A percentile compares a stretch with the other conserved stretches of the same genome.
Evolutionary conservation across 2,113 vertebrate species (phyloP).

Genomic region (Monarcha castaneiventris): DNA sequence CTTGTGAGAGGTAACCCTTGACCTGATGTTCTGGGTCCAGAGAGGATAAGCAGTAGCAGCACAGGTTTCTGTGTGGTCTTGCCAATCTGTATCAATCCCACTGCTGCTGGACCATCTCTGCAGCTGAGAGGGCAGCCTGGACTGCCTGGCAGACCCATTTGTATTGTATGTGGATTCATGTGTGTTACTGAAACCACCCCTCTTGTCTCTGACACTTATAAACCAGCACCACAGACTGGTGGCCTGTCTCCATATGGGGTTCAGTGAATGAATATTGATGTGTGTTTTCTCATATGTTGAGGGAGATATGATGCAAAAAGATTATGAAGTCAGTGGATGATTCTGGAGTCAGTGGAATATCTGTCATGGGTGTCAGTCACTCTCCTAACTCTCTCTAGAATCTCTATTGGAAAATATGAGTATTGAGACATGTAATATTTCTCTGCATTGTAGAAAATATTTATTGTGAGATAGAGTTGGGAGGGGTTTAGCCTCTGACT

Average conservation of each 20-base stretch:
- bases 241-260: background rate
- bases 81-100: background rate
- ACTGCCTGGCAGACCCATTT: background rate
- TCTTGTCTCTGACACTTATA: background rate
- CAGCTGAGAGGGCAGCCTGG: background rate
- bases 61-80: background rate
- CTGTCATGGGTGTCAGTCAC: background rate
- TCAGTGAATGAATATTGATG: background rate
- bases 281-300: background rate
- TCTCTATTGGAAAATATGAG: background rate
- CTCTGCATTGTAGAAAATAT: background rate
- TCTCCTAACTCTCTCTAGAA: background rate
- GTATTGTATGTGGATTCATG: background rate
- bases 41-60: background rate
- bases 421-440: background rate
- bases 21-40: accelerated
- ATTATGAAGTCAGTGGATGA: background rate
- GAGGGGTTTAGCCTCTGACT: background rate
- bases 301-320: background rate
- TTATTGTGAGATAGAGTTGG: background rate
- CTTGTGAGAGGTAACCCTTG: background rate
- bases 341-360: background rate
- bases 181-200: background rate
- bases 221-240: background rate
- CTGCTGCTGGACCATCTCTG: background rate